phyloP scores from a whole-genome alignment of 2,888 invertebrate genomes.

The Cryptophagus acutangulus region DNA sequence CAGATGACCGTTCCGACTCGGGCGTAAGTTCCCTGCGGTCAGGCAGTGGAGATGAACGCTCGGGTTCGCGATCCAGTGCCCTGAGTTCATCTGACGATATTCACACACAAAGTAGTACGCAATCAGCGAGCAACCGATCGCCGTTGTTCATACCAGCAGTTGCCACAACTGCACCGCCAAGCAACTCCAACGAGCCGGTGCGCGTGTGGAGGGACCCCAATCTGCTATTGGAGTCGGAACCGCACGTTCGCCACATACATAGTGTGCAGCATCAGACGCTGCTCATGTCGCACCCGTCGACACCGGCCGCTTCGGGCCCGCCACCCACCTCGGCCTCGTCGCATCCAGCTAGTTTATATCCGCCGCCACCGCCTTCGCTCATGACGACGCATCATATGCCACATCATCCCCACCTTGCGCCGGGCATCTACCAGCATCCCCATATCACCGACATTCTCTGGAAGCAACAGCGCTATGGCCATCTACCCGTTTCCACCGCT shows the following conservation, averaged over 20 bases:
- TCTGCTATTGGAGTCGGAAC: slow-evolving; percentile 50
- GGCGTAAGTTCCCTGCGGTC: slow-evolving; percentile 72
- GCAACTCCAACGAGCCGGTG: slow-evolving; percentile 33
- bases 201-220: slow-evolving; percentile 57
- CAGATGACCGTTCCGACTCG: slow-evolving; percentile 50
- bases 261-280: slow-evolving; percentile 48
- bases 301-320: slow-evolving; percentile 43
- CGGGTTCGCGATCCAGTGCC: slow-evolving; percentile 70
- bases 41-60: slow-evolving; percentile 68
- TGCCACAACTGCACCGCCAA: slow-evolving; percentile 3
- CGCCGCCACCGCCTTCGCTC: slow-evolving; percentile 44
- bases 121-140: slow-evolving; percentile 19
- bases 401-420: slow-evolving; percentile 39
- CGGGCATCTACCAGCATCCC: slow-evolving; percentile 37
- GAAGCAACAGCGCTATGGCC: slow-evolving; percentile 52
- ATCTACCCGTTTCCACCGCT: slow-evolving; percentile 50
- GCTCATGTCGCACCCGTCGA: slow-evolving; percentile 55
- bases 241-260: slow-evolving; percentile 56
- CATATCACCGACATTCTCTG: slow-evolving; percentile 52
- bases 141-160: not conserved
- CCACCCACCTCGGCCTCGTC: slow-evolving; percentile 42
- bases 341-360: slow-evolving; percentile 46
- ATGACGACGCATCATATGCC: slow-evolving; percentile 40
- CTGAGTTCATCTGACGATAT: slow-evolving; percentile 70
- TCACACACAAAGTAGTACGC: slow-evolving; percentile 30